Evolutionary conservation across 2,888 invertebrate genomes (phyloP).

Genomic region (Ischnura elegans): DNA sequence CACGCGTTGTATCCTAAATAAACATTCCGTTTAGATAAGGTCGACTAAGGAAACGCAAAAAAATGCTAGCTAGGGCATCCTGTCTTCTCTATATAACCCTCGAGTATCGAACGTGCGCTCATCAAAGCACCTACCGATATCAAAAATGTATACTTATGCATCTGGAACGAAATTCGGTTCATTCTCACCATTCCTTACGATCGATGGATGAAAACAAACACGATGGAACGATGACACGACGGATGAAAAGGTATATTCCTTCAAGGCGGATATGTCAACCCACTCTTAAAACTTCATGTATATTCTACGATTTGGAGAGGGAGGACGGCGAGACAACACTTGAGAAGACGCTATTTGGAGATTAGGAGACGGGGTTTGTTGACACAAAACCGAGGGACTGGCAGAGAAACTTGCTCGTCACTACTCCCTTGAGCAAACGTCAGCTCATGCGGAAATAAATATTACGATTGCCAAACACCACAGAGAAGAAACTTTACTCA

Average conservation of each 20-base stretch:
- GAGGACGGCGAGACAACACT: slow-evolving; percentile 19
- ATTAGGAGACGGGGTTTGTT: slow-evolving; percentile 52
- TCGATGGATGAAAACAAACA: not conserved
- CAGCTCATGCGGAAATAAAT: not conserved
- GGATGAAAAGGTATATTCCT: not conserved
- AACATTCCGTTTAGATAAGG: too few species aligned
- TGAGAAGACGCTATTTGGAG: slow-evolving; percentile 8
- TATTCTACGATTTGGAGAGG: not conserved
- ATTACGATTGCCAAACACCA: not conserved
- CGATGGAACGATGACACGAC: not conserved
- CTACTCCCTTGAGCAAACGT: slow-evolving; percentile 17
- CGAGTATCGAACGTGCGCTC: too few species aligned
- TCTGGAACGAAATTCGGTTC: not conserved
- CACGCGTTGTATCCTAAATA: too few species aligned
- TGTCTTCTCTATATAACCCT: too few species aligned
- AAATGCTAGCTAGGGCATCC: too few species aligned
- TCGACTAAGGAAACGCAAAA: too few species aligned
- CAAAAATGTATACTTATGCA: not conserved
- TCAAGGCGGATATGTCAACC: not conserved
- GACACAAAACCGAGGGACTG: slow-evolving; percentile 54
- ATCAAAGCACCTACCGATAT: not conserved
- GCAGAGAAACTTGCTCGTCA: not conserved
- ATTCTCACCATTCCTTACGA: not conserved
- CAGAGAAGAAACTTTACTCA: not conserved
- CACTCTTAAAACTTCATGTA: not conserved